Base-by-base conservation (phyloP, 23 tunicate species). In the Ciona savignyi region DNA sequence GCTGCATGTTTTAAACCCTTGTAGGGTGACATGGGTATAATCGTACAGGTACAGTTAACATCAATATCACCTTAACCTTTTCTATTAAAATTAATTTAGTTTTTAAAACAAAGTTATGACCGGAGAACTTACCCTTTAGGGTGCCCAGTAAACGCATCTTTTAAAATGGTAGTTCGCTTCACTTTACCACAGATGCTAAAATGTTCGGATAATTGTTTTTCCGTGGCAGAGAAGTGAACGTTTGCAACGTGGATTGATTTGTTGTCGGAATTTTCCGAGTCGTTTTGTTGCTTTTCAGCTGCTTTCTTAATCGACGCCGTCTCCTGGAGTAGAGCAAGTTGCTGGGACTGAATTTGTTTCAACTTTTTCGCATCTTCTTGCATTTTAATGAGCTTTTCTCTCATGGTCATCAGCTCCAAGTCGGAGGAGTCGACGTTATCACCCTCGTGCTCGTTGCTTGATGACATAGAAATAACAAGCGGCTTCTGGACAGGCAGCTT, bases 151-250 rank as follows among this genome's bases (percentile, higher is more conserved):
- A 65, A 75, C 23, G 62, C 31, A 49, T 90, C 89, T 81, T 79
- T 90, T 21, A 90, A 32, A 49, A 90, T 83, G 2, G 97, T 83
- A 6, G 62, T 76, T 70, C 84, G 74, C 0, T 23, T 22, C 0
- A 90, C 89, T 42, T 83, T 84, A 30, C 97, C 97, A 78, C 97
- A 90, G 70, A 90, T 77, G 63, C 97, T 84, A 75, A 90, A 90
- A 74, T 83, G 81, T 51, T 84, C 97, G 0, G 89, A 35, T 3
- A 90, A 60, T 56, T 90, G 97, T 63, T 79, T 83, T 79, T 83
- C 97, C 51, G 90, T 78, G 1, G 97, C 88, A 33, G 97, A 83
- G 70, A 77, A 90, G 56, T 90, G 85, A 27, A 90, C 90, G 42
- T 90, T 90, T 20, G 81, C 85, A 2, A 90, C 35, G 63, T 75